Evolutionary conservation across 92 coral and sea anemone genomes (phyloP).

Genomic region (Chrysogorgia sp.): DNA sequence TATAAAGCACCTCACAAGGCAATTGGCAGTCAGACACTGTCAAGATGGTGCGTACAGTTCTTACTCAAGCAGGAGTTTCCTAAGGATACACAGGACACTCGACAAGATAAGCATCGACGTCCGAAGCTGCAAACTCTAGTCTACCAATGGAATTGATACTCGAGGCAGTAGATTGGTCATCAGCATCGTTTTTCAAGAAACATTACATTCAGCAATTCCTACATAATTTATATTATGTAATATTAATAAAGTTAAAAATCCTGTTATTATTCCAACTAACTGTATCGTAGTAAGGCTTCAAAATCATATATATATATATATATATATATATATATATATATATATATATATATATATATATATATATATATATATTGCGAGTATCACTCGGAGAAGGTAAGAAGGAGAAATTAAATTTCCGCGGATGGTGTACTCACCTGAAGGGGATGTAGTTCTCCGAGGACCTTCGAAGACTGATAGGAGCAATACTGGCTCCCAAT

Average conservation of each 20-base stretch:
- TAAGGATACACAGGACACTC: conserved; percentile 42
- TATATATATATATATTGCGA: conserved; percentile 39
- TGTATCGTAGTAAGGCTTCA: too few species aligned
- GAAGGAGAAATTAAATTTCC: conserved; percentile 35
- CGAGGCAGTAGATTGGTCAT: conserved; percentile 44
- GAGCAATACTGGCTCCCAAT: conserved; percentile 32
- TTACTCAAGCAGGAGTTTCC: conserved; percentile 34
- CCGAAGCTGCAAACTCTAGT: conserved; percentile 42
- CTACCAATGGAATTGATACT: conserved; percentile 40
- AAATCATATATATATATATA: conserved; percentile 7
- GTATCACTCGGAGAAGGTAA: conserved; percentile 30
- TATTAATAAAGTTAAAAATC: not conserved
- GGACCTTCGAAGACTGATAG: conserved; percentile 21
- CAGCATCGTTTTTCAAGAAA: not conserved
- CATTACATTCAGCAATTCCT: not conserved
- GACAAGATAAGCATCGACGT: conserved; percentile 35
- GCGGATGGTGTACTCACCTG: conserved; percentile 18
- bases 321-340: conserved; percentile 9
- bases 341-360: too few species aligned
- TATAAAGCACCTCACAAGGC: conserved; percentile 34
- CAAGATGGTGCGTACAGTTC: conserved; percentile 17
- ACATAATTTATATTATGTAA: not conserved
- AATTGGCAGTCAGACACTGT: too few species aligned
- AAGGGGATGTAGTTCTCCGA: conserved; percentile 38
- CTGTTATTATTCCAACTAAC: not conserved